phyloP scores from a whole-genome alignment of 2,113 vertebrate species.

The Speoplatyrhinus poulsoni region DNA sequence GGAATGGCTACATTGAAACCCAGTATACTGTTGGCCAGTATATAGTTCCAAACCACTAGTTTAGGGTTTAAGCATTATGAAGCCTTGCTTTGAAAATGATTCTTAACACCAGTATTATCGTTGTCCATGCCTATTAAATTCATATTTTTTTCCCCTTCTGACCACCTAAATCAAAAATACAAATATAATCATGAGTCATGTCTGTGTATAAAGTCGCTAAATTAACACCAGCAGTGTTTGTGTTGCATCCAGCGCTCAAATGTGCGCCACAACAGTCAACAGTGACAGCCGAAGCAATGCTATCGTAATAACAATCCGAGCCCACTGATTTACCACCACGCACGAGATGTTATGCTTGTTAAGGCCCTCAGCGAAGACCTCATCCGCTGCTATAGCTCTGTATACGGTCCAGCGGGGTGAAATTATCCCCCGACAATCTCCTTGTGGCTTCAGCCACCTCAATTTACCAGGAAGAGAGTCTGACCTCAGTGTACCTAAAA shows the following conservation, averaged over 20 bases:
- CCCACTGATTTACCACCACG: neutral
- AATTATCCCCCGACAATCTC: conserved; percentile 64
- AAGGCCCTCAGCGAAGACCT: conserved; percentile 25
- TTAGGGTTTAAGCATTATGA: too few species aligned
- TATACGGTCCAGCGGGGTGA: conserved; percentile 50
- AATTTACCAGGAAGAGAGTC: conserved; percentile 52
- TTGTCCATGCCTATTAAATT: too few species aligned
- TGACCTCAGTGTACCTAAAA: conserved; percentile 20
- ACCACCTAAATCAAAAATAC: too few species aligned
- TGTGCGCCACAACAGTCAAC: conserved; percentile 17
- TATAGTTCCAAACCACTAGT: too few species aligned
- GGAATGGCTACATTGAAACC: too few species aligned
- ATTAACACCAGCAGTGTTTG: neutral
- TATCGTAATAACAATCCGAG: neutral
- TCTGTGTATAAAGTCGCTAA: neutral
- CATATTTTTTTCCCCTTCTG: too few species aligned
- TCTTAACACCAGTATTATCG: too few species aligned
- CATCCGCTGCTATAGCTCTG: conserved; percentile 6
- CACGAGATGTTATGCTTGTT: conserved; percentile 12
- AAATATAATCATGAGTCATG: neutral
- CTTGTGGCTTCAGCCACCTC: conserved; percentile 48
- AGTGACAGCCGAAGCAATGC: neutral
- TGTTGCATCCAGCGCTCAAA: neutral
- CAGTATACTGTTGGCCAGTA: too few species aligned
- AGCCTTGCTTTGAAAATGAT: too few species aligned